Evolutionary conservation across 2,888 invertebrate genomes (phyloP), one percentile per base, ranked within the genome.

Genomic region (Molorchus minor): DNA sequence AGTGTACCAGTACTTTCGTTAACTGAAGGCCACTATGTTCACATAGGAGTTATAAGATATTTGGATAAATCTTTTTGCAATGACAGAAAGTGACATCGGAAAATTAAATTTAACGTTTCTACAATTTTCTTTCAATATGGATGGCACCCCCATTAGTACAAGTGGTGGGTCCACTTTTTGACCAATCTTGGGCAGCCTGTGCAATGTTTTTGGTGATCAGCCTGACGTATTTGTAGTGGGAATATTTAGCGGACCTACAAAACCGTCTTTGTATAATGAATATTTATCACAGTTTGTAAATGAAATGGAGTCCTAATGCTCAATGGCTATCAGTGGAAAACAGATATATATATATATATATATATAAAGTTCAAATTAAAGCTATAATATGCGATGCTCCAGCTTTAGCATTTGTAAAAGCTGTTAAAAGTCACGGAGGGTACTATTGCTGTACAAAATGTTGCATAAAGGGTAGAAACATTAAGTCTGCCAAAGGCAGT

Each of bases 341-440:
- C 2, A n/a, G 36, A 10, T 3, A n/a, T n/a, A n/a, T n/a, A n/a
- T n/a, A n/a, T n/a, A n/a, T n/a, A n/a, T n/a, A n/a, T n/a, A 47
- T 13, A 21, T 21, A 40, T 43, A 4, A 17, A 40, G 40, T 58
- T 40, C 29, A n/a, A 30, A 19, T 58, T 3, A 57, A 43, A 29
- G 57, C 51, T 17, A 52, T 57, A 19, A 35, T 57, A n/a, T 57
- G 57, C 44, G 51, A 57, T 52, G 57, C 57, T 15, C 52, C 51
- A 15, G 57, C 57, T 12, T 8, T 52, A 16, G 57, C 36, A 16
- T 57, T 44, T 52, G 57, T 57, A 51, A 54, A 54, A 21, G 46
- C 46, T 5, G 19, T 58, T 12, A 54, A 58, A 45, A 13, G 53
- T 40, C 58, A 57, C 25, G 47, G 47, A 3, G 56, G 40, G 8